Evolutionary conservation across 2,113 vertebrate genomes (phyloP).

Genomic region (Paratilapia polleni): DNA sequence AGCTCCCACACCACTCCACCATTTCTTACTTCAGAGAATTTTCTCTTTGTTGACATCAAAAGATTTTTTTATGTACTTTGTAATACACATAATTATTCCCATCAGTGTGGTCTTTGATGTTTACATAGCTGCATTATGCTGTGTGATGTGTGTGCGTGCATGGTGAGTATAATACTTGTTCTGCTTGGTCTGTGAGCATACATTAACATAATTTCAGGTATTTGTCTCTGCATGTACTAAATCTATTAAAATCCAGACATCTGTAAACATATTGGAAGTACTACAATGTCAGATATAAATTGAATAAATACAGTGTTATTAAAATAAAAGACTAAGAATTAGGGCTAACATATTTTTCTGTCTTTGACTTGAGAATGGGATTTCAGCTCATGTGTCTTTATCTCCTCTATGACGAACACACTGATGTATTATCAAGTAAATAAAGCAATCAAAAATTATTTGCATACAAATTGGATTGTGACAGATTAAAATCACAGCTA

Average conservation of each 20-base stretch:
- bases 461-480: conserved; percentile 14
- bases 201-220: background rate
- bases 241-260: background rate
- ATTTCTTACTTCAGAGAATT: conserved; percentile 38
- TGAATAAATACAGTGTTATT: background rate
- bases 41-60: conserved; percentile 63
- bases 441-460: background rate
- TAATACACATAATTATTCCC: conserved; percentile 60
- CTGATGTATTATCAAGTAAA: background rate
- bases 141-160: background rate
- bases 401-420: background rate
- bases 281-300: background rate
- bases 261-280: background rate
- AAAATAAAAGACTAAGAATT: background rate
- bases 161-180: background rate
- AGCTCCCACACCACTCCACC: conserved; percentile 10
- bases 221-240: background rate
- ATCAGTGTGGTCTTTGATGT: conserved; percentile 59
- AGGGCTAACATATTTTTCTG: background rate
- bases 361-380: background rate
- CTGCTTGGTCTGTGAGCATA: background rate
- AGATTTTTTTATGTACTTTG: conserved; percentile 49
- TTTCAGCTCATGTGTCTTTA: conserved; percentile 9
- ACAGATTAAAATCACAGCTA: conserved; percentile 20
- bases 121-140: conserved; percentile 20